Conservation (phyloP, 2,888 invertebrate species). For the Nomada ruficornis region DNA sequence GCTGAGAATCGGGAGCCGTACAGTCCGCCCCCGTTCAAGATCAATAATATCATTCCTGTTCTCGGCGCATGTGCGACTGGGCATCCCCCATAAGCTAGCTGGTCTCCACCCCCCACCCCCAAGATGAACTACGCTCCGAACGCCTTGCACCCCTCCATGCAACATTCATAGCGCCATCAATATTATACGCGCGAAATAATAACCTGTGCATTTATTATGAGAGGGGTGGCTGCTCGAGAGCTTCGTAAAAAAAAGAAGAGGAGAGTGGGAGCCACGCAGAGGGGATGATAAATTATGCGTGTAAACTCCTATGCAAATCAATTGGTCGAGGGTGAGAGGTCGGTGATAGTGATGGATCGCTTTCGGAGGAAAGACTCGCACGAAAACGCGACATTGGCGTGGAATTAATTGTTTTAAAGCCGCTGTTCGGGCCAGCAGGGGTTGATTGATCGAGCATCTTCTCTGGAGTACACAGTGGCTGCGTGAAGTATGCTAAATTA, state of each 20-base stretch:
- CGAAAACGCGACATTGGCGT: constrained; percentile 14
- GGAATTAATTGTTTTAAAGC: constrained; percentile 21
- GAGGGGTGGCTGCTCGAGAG: constrained; percentile 48
- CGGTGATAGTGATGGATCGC: constrained; percentile 60
- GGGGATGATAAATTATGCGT: constrained; percentile 77
- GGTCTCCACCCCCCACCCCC: constrained; percentile 75
- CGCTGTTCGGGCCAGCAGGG: neutral
- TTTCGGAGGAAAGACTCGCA: neutral
- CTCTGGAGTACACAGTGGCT: neutral
- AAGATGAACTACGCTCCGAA: constrained; percentile 63
- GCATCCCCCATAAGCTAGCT: constrained; percentile 63
- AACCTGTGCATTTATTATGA: constrained; percentile 83
- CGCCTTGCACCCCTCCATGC: constrained; percentile 78
- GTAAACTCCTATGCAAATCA: constrained; percentile 80
- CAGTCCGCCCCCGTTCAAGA: constrained; percentile 75
- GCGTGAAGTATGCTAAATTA: constrained; percentile 20
- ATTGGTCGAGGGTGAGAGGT: constrained; percentile 52
- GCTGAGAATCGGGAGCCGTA: constrained; percentile 74
- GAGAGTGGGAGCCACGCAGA: neutral
- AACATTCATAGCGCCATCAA: constrained; percentile 83
- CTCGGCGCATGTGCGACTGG: constrained; percentile 77
- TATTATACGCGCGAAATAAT: constrained; percentile 84
- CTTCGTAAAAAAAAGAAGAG: constrained; percentile 32
- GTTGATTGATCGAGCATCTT: constrained; percentile 14
- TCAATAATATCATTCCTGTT: constrained; percentile 82